phyloP scores from a whole-genome alignment of 2,113 vertebrate genomes.

The Poicephalus meyeri region DNA sequence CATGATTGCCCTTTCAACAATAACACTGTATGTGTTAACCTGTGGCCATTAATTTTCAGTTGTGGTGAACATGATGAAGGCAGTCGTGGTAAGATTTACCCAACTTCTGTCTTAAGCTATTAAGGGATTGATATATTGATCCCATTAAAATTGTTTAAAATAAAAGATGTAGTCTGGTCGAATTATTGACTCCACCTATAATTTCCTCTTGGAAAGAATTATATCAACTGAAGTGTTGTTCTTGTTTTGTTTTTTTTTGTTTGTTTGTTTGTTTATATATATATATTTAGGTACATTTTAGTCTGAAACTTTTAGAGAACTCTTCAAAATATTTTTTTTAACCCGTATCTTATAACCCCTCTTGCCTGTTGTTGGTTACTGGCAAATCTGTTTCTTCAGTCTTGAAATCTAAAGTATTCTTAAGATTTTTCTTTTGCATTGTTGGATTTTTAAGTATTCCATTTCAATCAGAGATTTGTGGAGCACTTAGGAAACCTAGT shows the following conservation, averaged over 20 bases:
- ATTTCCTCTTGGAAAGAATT: not conserved
- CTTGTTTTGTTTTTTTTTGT: not conserved
- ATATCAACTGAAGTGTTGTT: not conserved
- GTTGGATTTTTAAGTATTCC: not conserved
- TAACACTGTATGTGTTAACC: not conserved
- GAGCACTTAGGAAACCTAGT: not conserved
- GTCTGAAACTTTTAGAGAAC: not conserved
- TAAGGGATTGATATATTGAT: not conserved
- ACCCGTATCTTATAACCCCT: fast-evolving
- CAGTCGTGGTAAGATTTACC: not conserved
- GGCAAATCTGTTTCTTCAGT: not conserved
- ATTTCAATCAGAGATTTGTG: not conserved
- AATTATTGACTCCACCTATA: not conserved
- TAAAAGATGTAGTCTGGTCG: not conserved
- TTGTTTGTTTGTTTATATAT: not conserved
- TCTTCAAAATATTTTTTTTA: not conserved
- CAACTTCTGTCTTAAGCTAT: not conserved
- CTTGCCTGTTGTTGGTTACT: not conserved
- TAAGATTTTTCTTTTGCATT: not conserved
- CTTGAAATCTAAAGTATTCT: not conserved
- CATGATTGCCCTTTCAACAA: not conserved
- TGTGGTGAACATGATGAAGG: not conserved
- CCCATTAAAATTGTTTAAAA: not conserved
- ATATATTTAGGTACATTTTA: not conserved
- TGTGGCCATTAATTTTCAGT: not conserved